phyloP scores from a whole-genome alignment of 2,888 invertebrate genomes.

The Conops quadrifasciatus region DNA sequence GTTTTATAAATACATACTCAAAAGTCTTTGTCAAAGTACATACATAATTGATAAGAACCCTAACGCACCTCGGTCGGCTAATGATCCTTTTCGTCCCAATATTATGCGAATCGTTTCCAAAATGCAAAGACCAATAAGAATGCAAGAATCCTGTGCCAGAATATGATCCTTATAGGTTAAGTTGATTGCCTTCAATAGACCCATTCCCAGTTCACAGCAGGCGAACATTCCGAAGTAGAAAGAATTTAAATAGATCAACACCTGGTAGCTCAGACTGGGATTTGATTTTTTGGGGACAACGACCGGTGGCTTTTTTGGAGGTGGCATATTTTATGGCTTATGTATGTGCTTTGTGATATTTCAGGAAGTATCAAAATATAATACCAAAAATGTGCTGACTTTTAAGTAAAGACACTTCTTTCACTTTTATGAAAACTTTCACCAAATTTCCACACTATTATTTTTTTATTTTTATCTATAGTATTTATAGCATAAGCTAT shows the following conservation, averaged over 20 bases:
- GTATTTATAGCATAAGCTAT: no score
- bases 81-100: conserved; percentile 79
- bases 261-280: conserved; percentile 83
- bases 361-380: neutral
- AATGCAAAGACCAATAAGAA: conserved; percentile 78
- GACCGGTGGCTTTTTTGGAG: conserved; percentile 52
- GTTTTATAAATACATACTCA: no score
- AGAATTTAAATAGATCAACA: conserved; percentile 82
- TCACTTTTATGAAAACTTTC: neutral
- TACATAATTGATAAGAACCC: neutral
- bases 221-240: conserved; percentile 89
- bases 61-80: conserved; percentile 59
- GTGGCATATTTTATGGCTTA: conserved; percentile 52
- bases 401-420: neutral
- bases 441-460: neutral
- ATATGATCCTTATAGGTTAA: conserved; percentile 80
- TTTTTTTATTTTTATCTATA: conserved; percentile 22
- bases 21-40: no score
- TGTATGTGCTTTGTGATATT: neutral
- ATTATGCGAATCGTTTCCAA: conserved; percentile 85
- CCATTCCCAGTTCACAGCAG: conserved; percentile 82
- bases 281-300: conserved; percentile 70
- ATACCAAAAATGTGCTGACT: neutral
- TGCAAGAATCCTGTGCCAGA: conserved; percentile 79
- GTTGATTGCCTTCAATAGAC: conserved; percentile 81